A percentile compares a stretch with the other conserved stretches of the same genome.
Evolutionary conservation across 2,888 invertebrate species (phyloP).

Genomic region (Lissocephala sabroskyi): DNA sequence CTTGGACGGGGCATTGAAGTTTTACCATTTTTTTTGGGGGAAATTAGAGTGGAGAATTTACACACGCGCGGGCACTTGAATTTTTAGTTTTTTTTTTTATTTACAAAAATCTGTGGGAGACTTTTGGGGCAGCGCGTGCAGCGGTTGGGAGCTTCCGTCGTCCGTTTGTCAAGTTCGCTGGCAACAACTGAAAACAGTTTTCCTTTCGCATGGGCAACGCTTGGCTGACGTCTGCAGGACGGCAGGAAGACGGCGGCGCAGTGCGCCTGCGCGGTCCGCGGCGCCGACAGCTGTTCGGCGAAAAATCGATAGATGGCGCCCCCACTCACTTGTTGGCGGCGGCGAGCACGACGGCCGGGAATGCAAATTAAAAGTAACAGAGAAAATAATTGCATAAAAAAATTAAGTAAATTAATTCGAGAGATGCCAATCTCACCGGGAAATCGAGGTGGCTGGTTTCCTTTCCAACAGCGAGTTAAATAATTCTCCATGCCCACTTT

Average conservation of each 20-base stretch:
- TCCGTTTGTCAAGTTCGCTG: constrained; percentile 46
- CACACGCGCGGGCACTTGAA: neutral
- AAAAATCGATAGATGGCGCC: constrained; percentile 8
- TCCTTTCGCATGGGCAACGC: constrained; percentile 24
- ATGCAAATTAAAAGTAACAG: too few relatives aligned
- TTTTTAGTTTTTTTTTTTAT: neutral
- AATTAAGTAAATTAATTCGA: too few relatives aligned
- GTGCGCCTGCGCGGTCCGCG: neutral
- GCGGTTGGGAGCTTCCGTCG: neutral
- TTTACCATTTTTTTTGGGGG: neutral
- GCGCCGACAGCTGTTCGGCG: neutral
- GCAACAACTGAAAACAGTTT: constrained; percentile 44
- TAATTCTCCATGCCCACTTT: too few relatives aligned
- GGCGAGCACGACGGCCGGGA: neutral
- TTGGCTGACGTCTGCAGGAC: too few relatives aligned
- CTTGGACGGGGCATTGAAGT: neutral
- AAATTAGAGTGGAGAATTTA: too few relatives aligned
- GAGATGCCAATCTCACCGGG: too few relatives aligned
- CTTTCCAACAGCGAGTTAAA: too few relatives aligned
- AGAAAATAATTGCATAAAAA: too few relatives aligned
- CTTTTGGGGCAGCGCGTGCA: too few relatives aligned
- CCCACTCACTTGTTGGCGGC: neutral
- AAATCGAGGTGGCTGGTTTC: too few relatives aligned
- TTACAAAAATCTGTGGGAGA: too few relatives aligned
- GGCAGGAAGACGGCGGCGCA: too few relatives aligned